Conservation (phyloP, 2,113 vertebrate species). For the Balaeniceps rex region DNA sequence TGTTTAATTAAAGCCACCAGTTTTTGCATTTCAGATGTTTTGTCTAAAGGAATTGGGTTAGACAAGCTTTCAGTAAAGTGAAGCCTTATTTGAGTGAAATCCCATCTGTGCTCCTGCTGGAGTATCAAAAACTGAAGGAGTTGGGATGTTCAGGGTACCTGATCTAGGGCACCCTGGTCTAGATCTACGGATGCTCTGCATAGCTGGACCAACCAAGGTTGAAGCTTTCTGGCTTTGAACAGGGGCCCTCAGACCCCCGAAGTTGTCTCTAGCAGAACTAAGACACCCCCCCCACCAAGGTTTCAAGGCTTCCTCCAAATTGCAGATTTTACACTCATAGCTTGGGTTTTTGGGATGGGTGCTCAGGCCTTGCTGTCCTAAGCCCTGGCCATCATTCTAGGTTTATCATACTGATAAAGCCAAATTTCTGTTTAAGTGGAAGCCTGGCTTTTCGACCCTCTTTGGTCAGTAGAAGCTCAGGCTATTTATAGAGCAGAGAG, state of each 20-base stretch:
- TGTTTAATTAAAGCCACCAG: not conserved
- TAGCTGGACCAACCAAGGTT: rapidly evolving
- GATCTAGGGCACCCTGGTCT: not conserved
- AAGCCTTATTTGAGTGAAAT: not conserved
- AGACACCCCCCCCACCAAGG: not conserved
- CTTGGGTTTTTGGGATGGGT: not conserved
- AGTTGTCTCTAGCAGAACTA: not conserved
- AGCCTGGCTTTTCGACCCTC: not conserved
- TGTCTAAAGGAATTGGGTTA: not conserved
- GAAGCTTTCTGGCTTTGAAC: not conserved
- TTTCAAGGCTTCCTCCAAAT: not conserved
- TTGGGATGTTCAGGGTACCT: rapidly evolving
- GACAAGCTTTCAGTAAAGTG: not conserved
- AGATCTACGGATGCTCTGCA: not conserved
- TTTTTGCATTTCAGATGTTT: not conserved
- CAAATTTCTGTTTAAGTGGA: not conserved
- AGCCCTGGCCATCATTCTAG: not conserved
- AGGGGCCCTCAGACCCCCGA: not conserved
- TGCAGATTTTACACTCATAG: not conserved
- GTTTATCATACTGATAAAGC: not conserved
- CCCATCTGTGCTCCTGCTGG: not conserved
- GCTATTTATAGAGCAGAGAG: not conserved
- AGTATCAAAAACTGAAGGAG: not conserved
- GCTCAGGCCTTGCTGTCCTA: not conserved
- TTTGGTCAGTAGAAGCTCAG: not conserved